Conservation (phyloP, 2,797 vertebrate species). For the Cetoscarus ocellatus region DNA sequence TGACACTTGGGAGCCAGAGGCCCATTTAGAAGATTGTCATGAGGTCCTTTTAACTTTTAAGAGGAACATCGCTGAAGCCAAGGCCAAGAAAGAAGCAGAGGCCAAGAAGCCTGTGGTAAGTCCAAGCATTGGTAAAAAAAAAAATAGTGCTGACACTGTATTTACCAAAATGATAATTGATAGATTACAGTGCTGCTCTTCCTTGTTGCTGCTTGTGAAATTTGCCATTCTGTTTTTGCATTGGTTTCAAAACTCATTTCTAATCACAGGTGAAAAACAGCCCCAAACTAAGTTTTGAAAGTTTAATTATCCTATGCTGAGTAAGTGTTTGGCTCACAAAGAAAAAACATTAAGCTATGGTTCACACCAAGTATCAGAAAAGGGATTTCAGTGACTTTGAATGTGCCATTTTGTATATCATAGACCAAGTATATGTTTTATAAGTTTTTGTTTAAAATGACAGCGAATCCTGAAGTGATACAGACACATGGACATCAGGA, state of each 20-base stretch:
- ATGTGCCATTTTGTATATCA: no score
- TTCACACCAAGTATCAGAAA: no score
- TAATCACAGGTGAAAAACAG: no score
- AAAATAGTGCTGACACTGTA: not conserved
- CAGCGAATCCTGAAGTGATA: no score
- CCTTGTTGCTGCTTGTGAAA: not conserved
- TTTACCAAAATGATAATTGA: not conserved
- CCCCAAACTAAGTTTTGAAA: no score
- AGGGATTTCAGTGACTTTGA: no score
- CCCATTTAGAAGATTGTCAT: conserved; percentile 94
- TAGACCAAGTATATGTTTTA: no score
- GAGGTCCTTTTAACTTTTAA: conserved; percentile 95
- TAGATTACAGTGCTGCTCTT: not conserved
- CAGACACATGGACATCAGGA: no score
- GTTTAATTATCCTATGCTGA: no score
- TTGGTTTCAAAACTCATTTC: not conserved
- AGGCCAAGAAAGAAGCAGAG: conserved; percentile 88
- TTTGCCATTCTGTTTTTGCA: not conserved
- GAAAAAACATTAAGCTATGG: no score
- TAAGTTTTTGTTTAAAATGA: no score
- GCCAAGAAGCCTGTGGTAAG: conserved; percentile 85
- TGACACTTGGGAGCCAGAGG: conserved; percentile 98
- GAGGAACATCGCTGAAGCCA: conserved; percentile 86
- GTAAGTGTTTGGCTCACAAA: no score
- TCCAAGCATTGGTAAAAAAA: conserved; percentile 3